These are phyloP conservation scores for Heterodera filipjevi DNA, from an alignment of 2,888 invertebrate species.

Conservation along the genomic window DNA sequence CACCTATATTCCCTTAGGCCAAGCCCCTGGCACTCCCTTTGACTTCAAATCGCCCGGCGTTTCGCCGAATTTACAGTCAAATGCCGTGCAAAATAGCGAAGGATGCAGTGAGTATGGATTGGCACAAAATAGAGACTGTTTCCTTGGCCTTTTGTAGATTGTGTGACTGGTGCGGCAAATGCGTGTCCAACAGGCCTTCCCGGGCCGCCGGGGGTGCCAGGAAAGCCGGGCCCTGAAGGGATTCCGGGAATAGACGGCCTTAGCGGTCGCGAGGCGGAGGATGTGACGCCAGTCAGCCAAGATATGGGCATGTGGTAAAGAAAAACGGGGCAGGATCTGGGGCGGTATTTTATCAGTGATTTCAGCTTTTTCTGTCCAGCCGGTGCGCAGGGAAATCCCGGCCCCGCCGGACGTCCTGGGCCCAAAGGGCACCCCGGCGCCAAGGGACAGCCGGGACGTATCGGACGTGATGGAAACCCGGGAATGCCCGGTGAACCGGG, in stretches of 20 bases:
- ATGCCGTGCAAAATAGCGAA: slow-evolving; percentile 15
- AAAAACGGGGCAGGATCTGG: no score
- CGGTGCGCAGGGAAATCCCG: slow-evolving; percentile 54
- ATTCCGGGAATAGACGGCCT: slow-evolving; percentile 53
- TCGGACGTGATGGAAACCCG: slow-evolving; percentile 60
- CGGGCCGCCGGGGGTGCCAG: slow-evolving; percentile 59
- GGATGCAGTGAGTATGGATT: slow-evolving; percentile 27
- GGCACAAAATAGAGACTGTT: neutral
- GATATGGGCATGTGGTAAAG: slow-evolving; percentile 48
- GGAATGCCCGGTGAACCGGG: slow-evolving; percentile 60
- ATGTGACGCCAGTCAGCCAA: slow-evolving; percentile 57
- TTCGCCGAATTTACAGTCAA: slow-evolving; percentile 38
- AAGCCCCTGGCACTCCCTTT: slow-evolving; percentile 34
- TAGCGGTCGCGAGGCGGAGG: slow-evolving; percentile 49
- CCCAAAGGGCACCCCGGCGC: slow-evolving; percentile 57
- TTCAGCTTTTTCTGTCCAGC: slow-evolving; percentile 59
- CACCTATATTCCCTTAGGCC: neutral
- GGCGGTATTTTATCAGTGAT: neutral
- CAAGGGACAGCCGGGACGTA: slow-evolving; percentile 41
- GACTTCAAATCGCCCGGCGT: slow-evolving; percentile 41
- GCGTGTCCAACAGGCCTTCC: slow-evolving; percentile 59
- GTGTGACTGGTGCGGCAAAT: slow-evolving; percentile 39
- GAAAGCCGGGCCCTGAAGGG: slow-evolving; percentile 57
- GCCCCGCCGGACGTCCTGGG: slow-evolving; percentile 61
- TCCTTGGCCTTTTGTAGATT: neutral